Base-by-base conservation (phyloP, 23 tunicate genomes). In the Trididemnum nubilum region DNA sequence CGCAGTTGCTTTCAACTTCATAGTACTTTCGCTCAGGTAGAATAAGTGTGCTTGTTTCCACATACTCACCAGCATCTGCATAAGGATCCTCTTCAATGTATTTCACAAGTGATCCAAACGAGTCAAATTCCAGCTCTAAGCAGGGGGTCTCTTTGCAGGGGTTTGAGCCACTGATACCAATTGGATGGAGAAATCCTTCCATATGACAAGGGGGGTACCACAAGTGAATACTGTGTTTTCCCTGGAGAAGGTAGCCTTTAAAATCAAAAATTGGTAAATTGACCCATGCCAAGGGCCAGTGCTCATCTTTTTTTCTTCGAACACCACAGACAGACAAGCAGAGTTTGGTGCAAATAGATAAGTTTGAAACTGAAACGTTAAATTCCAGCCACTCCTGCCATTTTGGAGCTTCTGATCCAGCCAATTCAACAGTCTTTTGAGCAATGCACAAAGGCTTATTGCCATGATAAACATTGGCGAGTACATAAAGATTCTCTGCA, bases 111-210 rank as follows among this genome's bases (percentile, higher is more conserved):
- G 87, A 59, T 12, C 94, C 83, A 60, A 77, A 77, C 24, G 54
- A 33, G 28, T 83, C 84, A 79, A 89, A 89, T 39, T 89, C 94
- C 12, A 89, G 74, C 78, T 89, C 83, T n/a, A 89, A 60, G 52
- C 88, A 74, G 33, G 94, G 94, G 4, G 79, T 82, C 49, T 89
- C 94, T 51, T 77, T 78, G 59, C 81, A 64, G 12, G 94, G 88
- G 39, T 89, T 89, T n/a, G 94, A 78, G 4, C 94, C 94, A 57
- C 77, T 82, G 36, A 89, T 77, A 31, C 94, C 94, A 77, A 89
- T 77, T 1, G 94, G 94, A 35, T 89, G 61, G 2, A 89, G 77
- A 29, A 83, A 51, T 24, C 84, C 94, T 39, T 89, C 94, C 82
- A 83, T 83, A 35, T 82, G 86, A 37, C 86, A 83, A 33, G 94